Conservation (phyloP, 1,140 invertebrate genomes). For the Ceratosolen fusciceps region DNA sequence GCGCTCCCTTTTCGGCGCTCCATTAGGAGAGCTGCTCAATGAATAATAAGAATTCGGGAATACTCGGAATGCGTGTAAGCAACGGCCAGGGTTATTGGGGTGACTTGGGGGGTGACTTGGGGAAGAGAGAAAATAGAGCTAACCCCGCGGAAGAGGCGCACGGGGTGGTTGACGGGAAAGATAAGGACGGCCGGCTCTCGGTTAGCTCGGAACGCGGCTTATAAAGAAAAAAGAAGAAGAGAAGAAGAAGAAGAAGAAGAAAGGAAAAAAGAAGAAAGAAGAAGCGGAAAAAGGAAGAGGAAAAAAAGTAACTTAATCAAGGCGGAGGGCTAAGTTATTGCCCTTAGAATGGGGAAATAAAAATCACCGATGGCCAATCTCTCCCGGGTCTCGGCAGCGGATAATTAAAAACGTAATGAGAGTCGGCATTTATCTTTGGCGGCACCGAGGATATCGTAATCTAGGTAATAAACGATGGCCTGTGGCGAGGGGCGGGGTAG, state of each 20-base stretch:
- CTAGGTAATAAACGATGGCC: slow-evolving; percentile 21
- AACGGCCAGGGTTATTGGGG: too few relatives aligned
- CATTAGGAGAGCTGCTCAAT: slow-evolving; percentile 39
- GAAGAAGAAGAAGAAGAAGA: not conserved
- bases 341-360: slow-evolving; percentile 44
- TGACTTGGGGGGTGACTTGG: too few relatives aligned
- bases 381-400: not conserved
- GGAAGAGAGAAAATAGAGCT: too few relatives aligned
- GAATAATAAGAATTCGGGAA: slow-evolving; percentile 42
- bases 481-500: not conserved
- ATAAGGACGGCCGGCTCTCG: too few relatives aligned
- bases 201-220: too few relatives aligned
- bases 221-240: not conserved
- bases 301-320: slow-evolving; percentile 48
- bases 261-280: slow-evolving; percentile 23
- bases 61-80: too few relatives aligned
- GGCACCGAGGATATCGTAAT: slow-evolving; percentile 29
- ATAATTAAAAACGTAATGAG: slow-evolving; percentile 43
- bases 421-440: slow-evolving; percentile 47
- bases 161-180: too few relatives aligned
- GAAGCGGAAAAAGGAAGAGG: slow-evolving; percentile 27
- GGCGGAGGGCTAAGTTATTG: slow-evolving; percentile 36
- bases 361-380: slow-evolving; percentile 39
- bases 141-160: too few relatives aligned
- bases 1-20: not conserved